These are phyloP conservation scores for Samia ricini DNA, from an alignment of 1,140 invertebrate species.

Conservation along the genomic window DNA sequence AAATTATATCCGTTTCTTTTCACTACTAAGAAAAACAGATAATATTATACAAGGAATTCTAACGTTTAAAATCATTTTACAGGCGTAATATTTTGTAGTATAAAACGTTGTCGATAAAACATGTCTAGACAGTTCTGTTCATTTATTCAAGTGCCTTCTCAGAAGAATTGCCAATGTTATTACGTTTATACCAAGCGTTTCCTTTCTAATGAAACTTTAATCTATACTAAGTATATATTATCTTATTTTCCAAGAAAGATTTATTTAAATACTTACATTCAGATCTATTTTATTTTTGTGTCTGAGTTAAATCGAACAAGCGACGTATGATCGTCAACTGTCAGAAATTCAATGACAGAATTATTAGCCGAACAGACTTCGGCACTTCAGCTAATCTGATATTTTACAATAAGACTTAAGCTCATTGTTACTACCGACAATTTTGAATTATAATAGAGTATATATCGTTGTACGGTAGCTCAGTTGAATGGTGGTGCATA, in stretches of 20 bases:
- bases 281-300: no score
- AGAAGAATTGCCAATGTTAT: not conserved
- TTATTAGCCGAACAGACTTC: constrained; percentile 33
- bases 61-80: not conserved
- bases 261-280: no score
- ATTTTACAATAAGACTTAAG: constrained; percentile 57
- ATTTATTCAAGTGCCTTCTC: not conserved
- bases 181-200: not conserved
- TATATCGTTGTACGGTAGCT: constrained; percentile 45
- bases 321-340: not conserved
- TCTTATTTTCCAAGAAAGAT: not conserved
- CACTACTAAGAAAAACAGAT: no score
- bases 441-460: constrained; percentile 73
- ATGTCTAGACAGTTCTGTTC: not conserved
- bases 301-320: no score
- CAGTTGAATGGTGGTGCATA: constrained; percentile 66
- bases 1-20: no score
- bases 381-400: constrained; percentile 56
- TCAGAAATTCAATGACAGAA: constrained; percentile 51
- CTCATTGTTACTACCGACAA: constrained; percentile 68
- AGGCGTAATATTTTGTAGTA: not conserved
- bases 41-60: not conserved
- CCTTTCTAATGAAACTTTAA: not conserved
- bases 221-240: no score
- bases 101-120: not conserved